Base-by-base conservation (phyloP, 1,140 invertebrate species). In the Heliconius hermathena region DNA sequence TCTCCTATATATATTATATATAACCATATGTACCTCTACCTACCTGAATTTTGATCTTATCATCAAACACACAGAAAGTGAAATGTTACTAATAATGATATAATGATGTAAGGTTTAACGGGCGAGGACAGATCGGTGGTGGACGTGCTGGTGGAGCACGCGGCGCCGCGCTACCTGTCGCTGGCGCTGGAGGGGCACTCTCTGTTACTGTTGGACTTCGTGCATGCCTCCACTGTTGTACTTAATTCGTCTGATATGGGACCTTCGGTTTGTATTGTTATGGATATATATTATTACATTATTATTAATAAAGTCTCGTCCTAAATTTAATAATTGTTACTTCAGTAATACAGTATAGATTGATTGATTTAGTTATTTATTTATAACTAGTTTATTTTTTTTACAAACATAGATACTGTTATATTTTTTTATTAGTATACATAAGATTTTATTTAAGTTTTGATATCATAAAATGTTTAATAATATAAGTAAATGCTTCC, bases 141-240 rank as follows among this genome's bases (percentile, higher is more conserved):
- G 60, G 96, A 96, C 89, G 94, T 96, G 60, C 85, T 97, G 18
- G 96, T 96, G 78, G 95, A 96, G 85, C 84, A 96, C 76, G 96
- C 97, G 83, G 97, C 98, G 5, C 97, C 98, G 8, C 96, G 97
- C 78, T 97, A 99, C 89, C 97, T 99, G 78, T 98, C 98, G 57
- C 92, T 98, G 13, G 97, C 98, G 83, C 94, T 99, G 18, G 98
- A 98, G 41, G 99, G 98, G 8, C 98, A 97, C 83, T 97, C 98
- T 9, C 94, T 99, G 73, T 95, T 99, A 2, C 94, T 98, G 13
- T 93, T 98, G 33, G 98, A 99, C 94, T 97, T 99, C 84, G 97
- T 99, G 60, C 97, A 98, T 89, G 98, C 98, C 16, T 97, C 98
- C 82, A 98, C 98, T 83, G 96, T 97, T 8, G 96, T 99, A 82